Base-by-base conservation (phyloP, 2,797 vertebrate species). In the Pipistrellus pipistrellus region DNA sequence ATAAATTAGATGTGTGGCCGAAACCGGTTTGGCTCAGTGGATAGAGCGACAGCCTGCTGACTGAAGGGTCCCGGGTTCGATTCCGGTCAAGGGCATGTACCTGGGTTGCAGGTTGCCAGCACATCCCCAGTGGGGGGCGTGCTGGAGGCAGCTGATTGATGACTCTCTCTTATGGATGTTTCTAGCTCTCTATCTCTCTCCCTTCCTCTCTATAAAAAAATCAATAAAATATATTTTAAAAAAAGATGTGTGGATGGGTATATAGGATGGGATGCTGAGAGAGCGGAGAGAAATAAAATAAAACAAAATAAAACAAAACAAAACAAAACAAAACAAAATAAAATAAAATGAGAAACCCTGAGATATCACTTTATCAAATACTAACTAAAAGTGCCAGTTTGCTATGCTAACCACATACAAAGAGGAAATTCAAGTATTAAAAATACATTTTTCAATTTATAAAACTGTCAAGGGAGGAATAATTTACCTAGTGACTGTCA, bases 391-490 rank as follows among this genome's bases (percentile, higher is more conserved):
- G 80, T 62, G 4, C 64, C 85, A 59, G 30, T 90, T 73, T 88
- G 14, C 48, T 92, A 53, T 78, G 25, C 30, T 92, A 30, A 69
- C 44, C 23, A 41, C 11, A 88, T 25, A 85, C 21, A 87, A 85
- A 88, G 21, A 82, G 6, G 30, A 91, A 91, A 95, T 89, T 81
- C 2, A 93, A 57, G 23, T 80, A 88, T 83, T 91, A 64, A 83
- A 90, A 85, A 91, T 66, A 92, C 1, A 76, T 53, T 68, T 48
- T 76, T 88, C 41, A 80, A 27, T 57, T 57, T 44, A 86, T 14
- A 93, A 12, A 77, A 68, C 6, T 66, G 21, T 85, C 23, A 83
- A 93, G 66, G 81, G 80, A 78, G 21, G 51, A 71, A 76, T 1
- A 87, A 80, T 35, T 44, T 73, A 71, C 3, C 15, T 7, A 85